phyloP scores from a whole-genome alignment of 2,797 vertebrate genomes.

The Geotrypetes seraphini region DNA sequence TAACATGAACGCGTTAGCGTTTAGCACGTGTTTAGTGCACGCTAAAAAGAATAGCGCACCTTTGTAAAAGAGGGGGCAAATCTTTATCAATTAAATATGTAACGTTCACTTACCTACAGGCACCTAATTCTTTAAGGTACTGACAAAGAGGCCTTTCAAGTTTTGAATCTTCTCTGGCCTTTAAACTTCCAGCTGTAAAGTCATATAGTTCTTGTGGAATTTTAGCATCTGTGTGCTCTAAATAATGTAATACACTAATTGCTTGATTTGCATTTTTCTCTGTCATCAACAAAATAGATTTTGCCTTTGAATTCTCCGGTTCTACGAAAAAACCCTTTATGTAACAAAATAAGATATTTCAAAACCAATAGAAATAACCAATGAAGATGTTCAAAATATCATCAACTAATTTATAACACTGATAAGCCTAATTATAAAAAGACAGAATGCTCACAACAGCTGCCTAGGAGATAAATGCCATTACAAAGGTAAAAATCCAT shows the following conservation, averaged over 20 bases:
- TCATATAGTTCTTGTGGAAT: constrained; percentile 39
- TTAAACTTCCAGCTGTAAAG: constrained; percentile 24
- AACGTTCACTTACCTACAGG: constrained; percentile 48
- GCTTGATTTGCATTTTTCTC: constrained; percentile 17
- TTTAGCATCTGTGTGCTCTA: constrained; percentile 40
- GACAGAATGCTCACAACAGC: no score
- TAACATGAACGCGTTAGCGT: no score
- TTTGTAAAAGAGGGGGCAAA: no score
- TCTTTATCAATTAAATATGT: neutral
- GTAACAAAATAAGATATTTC: no score
- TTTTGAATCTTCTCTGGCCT: constrained; percentile 40
- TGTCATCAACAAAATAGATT: constrained; percentile 51
- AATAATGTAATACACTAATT: constrained; percentile 28
- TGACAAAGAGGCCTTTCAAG: constrained; percentile 38
- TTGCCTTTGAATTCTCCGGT: constrained; percentile 24
- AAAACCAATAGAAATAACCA: no score
- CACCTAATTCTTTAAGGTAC: constrained; percentile 49
- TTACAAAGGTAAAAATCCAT: no score
- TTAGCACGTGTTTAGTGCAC: no score
- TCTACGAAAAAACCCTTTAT: constrained; percentile 26
- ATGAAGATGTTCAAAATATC: no score
- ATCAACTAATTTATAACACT: no score
- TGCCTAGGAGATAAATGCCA: no score
- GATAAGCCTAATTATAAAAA: no score
- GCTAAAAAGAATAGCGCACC: no score